A percentile compares a stretch with the other conserved stretches of the same genome.
Conservation (phyloP, 2,888 invertebrate species). For the Odontocerum albicorne region DNA sequence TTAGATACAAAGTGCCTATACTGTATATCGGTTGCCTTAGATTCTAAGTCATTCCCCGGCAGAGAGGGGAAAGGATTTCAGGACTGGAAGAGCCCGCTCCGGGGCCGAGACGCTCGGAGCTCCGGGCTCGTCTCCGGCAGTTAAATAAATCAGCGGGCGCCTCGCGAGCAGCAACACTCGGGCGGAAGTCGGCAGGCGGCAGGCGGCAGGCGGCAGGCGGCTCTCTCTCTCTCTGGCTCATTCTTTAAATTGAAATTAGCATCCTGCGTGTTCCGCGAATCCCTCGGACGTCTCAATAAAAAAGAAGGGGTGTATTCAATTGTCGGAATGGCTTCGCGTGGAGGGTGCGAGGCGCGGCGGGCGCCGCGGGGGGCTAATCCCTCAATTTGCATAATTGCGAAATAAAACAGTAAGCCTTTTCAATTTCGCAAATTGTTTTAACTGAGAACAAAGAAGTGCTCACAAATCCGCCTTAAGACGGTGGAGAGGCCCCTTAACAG, state of each 20-base stretch:
- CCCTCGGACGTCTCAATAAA: constrained; percentile 39
- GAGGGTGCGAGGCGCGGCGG: constrained; percentile 1
- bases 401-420: constrained; percentile 58
- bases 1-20: too few species aligned
- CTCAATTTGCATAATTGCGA: constrained; percentile 61
- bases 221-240: not conserved
- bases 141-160: too few species aligned
- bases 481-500: not conserved
- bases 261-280: constrained; percentile 1
- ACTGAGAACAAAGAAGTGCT: constrained; percentile 41
- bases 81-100: too few species aligned
- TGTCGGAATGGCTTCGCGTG: constrained; percentile 44
- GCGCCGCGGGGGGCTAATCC: constrained; percentile 57
- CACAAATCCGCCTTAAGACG: constrained; percentile 5
- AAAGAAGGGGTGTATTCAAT: constrained; percentile 32
- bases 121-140: too few species aligned
- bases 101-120: too few species aligned
- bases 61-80: too few species aligned
- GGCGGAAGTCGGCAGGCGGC: too few species aligned
- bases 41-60: too few species aligned
- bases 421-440: constrained; percentile 60
- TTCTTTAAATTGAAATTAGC: constrained; percentile 5
- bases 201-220: too few species aligned
- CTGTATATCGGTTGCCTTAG: too few species aligned
- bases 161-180: too few species aligned